phyloP scores from a whole-genome alignment of 2,797 vertebrate genomes.

The Arctocebus calabarensis region DNA sequence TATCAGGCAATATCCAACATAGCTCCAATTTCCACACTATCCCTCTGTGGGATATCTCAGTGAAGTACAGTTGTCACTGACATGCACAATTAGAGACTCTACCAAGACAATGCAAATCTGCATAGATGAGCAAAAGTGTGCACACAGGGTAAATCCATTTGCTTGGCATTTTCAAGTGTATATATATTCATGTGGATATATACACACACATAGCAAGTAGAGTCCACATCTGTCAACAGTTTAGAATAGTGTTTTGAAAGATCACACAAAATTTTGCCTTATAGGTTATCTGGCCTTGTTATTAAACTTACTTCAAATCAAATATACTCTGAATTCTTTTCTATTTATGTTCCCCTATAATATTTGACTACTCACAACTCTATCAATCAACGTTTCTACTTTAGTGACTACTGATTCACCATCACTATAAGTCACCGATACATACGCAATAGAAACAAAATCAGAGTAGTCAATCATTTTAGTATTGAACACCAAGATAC shows the following conservation, averaged over 20 bases:
- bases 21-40: conserved; percentile 74
- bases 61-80: conserved; percentile 52
- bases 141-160: not conserved
- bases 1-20: conserved; percentile 74
- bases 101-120: not conserved
- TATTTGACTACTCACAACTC: not conserved
- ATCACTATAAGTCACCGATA: conserved; percentile 42
- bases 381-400: conserved; percentile 36
- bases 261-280: conserved; percentile 59
- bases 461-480: not conserved
- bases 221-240: conserved; percentile 24
- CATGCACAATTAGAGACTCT: conserved; percentile 71
- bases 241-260: conserved; percentile 47
- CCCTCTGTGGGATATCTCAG: conserved; percentile 59
- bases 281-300: conserved; percentile 57
- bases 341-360: conserved; percentile 13
- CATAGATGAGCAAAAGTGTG: conserved; percentile 4
- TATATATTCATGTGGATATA: not conserved
- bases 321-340: not conserved
- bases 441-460: conserved; percentile 63
- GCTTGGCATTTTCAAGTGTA: not conserved
- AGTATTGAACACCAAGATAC: not conserved
- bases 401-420: not conserved
- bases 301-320: not conserved
- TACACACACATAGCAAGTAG: not conserved